phyloP scores from a whole-genome alignment of 1,140 invertebrate genomes.

The Meloidogyne floridensis region DNA sequence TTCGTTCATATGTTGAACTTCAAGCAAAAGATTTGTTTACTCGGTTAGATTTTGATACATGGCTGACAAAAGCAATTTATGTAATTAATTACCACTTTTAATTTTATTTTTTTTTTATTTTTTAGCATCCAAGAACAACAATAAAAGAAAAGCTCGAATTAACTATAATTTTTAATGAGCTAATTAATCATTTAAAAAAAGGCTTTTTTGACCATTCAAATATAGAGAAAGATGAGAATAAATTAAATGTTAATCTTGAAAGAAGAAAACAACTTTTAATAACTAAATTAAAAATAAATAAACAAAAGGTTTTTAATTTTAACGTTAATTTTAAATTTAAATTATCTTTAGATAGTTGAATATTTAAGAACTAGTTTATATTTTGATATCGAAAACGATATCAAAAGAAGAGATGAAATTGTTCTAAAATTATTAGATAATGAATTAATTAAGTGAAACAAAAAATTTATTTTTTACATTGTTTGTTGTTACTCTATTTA shows the following conservation, averaged over 20 bases:
- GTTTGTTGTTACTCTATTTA: too few species aligned
- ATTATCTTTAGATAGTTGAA: background rate
- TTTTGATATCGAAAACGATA: conserved; percentile 1
- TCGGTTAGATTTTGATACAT: conserved; percentile 28
- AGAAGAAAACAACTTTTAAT: background rate
- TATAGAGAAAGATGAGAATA: background rate
- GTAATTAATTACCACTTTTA: conserved; percentile 1
- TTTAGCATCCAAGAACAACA: conserved; percentile 24
- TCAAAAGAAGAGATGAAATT: background rate
- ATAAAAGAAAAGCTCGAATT: conserved; percentile 23
- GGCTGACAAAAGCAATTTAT: conserved; percentile 33
- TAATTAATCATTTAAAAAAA: conserved; percentile 8
- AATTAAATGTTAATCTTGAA: background rate
- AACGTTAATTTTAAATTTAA: background rate
- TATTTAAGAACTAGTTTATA: background rate
- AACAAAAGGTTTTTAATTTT: background rate
- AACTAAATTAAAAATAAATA: background rate
- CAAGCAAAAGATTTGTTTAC: conserved; percentile 30
- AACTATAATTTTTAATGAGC: background rate
- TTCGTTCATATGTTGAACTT: conserved; percentile 23
- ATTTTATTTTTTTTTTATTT: background rate
- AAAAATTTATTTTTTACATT: too few species aligned
- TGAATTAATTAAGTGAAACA: background rate
- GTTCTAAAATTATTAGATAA: background rate
- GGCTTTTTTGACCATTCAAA: background rate